These are phyloP conservation scores for Pica pica DNA, from an alignment of 2,113 vertebrate genomes.

Conservation along the genomic window DNA sequence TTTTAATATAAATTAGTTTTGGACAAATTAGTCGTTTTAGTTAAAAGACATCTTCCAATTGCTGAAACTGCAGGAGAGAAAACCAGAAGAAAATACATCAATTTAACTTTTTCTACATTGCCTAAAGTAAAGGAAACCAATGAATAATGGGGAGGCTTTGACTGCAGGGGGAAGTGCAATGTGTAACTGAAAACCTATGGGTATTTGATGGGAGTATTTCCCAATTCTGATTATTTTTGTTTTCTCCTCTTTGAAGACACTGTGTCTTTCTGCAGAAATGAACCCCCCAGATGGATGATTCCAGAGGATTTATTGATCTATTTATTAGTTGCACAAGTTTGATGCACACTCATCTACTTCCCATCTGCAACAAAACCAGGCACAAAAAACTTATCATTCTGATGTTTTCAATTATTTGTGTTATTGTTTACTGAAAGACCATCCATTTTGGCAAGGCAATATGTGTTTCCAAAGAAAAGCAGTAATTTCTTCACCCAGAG, in stretches of 20 bases:
- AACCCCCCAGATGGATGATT: neutral
- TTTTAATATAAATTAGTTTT: neutral
- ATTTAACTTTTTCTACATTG: neutral
- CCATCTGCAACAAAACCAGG: neutral
- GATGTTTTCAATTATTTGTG: neutral
- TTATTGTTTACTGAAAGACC: neutral
- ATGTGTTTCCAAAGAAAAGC: neutral
- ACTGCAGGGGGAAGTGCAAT: neutral
- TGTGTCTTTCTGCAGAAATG: neutral
- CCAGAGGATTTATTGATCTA: neutral
- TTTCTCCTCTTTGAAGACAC: neutral
- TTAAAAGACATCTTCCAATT: neutral
- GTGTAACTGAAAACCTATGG: neutral
- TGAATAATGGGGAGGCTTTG: neutral
- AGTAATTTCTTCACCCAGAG: neutral
- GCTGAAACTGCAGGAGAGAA: neutral
- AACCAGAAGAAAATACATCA: neutral
- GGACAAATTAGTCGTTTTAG: neutral
- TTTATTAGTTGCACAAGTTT: neutral
- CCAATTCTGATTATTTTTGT: neutral
- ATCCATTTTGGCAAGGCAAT: neutral
- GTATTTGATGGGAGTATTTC: neutral
- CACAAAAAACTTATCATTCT: accelerated
- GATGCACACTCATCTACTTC: neutral
- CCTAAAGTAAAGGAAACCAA: neutral